Conservation (phyloP, 2,113 vertebrate genomes). For the Syngnathus typhle region DNA sequence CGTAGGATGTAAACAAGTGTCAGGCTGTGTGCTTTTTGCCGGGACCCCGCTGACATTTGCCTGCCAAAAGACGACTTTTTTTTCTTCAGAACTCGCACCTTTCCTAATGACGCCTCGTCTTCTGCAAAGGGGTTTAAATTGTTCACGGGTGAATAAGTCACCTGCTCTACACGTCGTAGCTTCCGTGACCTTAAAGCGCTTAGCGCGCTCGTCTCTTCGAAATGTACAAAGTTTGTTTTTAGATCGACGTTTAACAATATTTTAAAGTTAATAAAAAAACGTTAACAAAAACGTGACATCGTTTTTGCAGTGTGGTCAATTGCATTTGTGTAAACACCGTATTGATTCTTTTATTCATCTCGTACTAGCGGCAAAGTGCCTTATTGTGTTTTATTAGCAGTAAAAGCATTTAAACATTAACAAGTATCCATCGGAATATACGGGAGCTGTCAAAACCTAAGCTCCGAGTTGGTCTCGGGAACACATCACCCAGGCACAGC, state of each 20-base stretch:
- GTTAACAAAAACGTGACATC: not conserved
- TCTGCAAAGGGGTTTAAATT: conserved; percentile 45
- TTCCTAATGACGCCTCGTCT: conserved; percentile 44
- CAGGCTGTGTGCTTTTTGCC: conserved; percentile 47
- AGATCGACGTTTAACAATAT: conserved; percentile 52
- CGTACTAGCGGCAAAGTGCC: conserved; percentile 48
- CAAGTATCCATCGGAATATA: conserved; percentile 63
- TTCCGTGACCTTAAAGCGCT: conserved; percentile 64
- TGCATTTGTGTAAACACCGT: conserved; percentile 16
- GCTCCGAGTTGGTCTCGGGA: conserved; percentile 29
- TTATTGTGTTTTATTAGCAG: conserved; percentile 51
- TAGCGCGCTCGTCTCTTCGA: conserved; percentile 36
- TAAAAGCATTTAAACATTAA: conserved; percentile 70
- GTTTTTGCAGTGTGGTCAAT: conserved; percentile 26
- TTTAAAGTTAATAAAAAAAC: conserved; percentile 34
- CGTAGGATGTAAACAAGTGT: conserved; percentile 70
- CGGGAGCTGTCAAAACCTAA: conserved; percentile 51
- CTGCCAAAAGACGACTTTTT: conserved; percentile 41
- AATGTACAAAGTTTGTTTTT: conserved; percentile 29
- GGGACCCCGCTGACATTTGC: conserved; percentile 41
- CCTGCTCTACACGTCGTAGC: conserved; percentile 47
- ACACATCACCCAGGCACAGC: conserved; percentile 54
- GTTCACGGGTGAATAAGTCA: conserved; percentile 58
- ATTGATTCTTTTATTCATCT: conserved; percentile 32
- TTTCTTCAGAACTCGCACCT: conserved; percentile 20